phyloP scores from a whole-genome alignment of 1,140 invertebrate genomes.

The Drosophila ananassae region DNA sequence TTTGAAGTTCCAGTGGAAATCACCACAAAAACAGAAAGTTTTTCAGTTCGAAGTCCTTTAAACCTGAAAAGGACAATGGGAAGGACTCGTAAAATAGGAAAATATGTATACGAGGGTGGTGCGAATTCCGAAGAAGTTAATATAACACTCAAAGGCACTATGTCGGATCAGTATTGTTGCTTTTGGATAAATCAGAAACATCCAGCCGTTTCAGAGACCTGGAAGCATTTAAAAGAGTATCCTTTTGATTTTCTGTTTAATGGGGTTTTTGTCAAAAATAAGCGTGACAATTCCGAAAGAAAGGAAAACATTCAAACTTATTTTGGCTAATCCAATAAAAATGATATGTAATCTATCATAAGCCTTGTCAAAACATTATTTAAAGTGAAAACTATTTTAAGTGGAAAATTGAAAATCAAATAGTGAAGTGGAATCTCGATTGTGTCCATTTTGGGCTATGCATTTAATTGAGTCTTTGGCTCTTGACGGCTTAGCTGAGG shows the following conservation, averaged over 20 bases:
- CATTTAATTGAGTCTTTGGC: slow-evolving; percentile 59
- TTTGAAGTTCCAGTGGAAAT: slow-evolving; percentile 38
- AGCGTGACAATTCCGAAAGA: slow-evolving; percentile 13
- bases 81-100: slow-evolving; percentile 25
- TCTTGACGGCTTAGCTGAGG: slow-evolving; percentile 40
- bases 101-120: not conserved
- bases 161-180: slow-evolving; percentile 55
- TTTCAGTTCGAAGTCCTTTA: not conserved
- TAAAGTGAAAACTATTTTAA: not conserved
- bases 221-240: slow-evolving; percentile 27
- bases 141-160: not conserved
- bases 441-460: slow-evolving; percentile 40
- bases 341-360: not conserved
- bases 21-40: slow-evolving; percentile 1
- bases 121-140: not conserved
- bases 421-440: slow-evolving; percentile 1
- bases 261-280: slow-evolving; percentile 44
- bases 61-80: slow-evolving; percentile 10
- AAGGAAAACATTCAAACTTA: not conserved
- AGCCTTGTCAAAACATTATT: not conserved
- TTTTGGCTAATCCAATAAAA: no score
- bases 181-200: slow-evolving; percentile 59
- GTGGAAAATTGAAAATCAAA: not conserved
- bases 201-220: slow-evolving; percentile 27
- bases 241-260: slow-evolving; percentile 53